Evolutionary conservation across 2,888 invertebrate genomes (phyloP).

Genomic region (Protophormia terraenovae): DNA sequence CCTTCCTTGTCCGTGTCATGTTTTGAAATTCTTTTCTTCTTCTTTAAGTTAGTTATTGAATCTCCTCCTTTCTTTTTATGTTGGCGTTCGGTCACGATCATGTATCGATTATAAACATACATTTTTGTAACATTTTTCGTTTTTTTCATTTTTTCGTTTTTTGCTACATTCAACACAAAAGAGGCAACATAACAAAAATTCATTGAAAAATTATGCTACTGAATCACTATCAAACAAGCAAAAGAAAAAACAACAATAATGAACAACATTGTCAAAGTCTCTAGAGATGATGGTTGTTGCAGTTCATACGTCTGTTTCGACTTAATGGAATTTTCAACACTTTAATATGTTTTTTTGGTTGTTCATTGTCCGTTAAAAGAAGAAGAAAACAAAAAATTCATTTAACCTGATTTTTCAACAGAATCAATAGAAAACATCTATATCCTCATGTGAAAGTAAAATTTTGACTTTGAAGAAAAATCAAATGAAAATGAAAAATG

Average conservation of each 20-base stretch:
- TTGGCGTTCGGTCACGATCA: conserved; percentile 67
- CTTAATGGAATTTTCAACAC: conserved; percentile 48
- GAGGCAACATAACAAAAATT: conserved; percentile 40
- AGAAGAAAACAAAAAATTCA: conserved; percentile 3
- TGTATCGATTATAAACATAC: conserved; percentile 67
- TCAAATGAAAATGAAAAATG: conserved; percentile 56
- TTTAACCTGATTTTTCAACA: conserved; percentile 49
- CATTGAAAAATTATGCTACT: conserved; percentile 64
- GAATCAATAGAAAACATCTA: conserved; percentile 8
- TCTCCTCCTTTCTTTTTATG: conserved; percentile 68
- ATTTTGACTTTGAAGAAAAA: conserved; percentile 55
- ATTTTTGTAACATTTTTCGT: conserved; percentile 25
- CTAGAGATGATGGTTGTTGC: conserved; percentile 8
- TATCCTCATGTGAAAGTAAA: conserved; percentile 61
- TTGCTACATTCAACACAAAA: conserved; percentile 15
- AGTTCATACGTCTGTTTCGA: conserved; percentile 14
- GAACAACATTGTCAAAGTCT: conserved; percentile 37
- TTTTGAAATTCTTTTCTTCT: conserved; percentile 35
- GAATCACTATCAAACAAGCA: conserved; percentile 47
- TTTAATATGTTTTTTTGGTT: conserved; percentile 29
- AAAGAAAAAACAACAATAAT: not conserved
- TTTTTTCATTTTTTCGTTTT: conserved; percentile 4
- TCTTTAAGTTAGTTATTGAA: conserved; percentile 34
- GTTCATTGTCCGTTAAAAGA: not conserved
- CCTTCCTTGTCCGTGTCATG: conserved; percentile 1